Evolutionary conservation across 2,888 invertebrate species (phyloP).

Genomic region (Drosophila anomelani): DNA sequence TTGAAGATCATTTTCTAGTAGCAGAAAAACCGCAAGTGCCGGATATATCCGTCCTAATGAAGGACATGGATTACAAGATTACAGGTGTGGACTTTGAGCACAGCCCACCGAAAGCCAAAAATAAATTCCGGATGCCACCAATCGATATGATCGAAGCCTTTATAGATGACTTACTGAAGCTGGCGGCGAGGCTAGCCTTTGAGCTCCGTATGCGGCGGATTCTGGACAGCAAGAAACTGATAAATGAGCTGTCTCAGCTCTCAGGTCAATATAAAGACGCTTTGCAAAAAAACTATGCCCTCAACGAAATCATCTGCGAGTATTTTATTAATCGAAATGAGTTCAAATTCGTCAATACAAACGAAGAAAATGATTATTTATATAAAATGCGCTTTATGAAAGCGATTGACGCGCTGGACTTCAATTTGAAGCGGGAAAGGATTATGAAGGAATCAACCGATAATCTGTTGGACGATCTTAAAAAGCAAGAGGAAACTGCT

Average conservation of each 20-base stretch:
- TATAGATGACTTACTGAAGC: conserved; percentile 11
- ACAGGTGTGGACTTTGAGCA: accelerated
- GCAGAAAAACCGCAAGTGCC: not conserved
- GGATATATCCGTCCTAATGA: not conserved
- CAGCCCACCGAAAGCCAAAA: accelerated
- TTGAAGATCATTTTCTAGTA: too few species aligned
- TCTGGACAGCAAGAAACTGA: conserved; percentile 46
- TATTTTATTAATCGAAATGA: conserved; percentile 31
- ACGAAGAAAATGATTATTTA: not conserved
- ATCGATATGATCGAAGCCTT: not conserved
- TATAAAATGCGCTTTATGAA: conserved; percentile 2
- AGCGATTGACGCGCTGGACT: conserved; percentile 34
- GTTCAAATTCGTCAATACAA: accelerated
- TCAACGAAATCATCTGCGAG: conserved; percentile 5
- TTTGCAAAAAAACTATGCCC: accelerated
- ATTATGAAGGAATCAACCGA: not conserved
- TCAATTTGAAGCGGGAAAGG: not conserved
- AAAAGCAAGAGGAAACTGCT: not conserved
- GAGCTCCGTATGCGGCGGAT: not conserved
- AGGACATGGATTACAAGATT: not conserved
- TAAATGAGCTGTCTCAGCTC: not conserved
- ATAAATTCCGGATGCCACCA: not conserved
- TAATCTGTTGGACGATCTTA: not conserved
- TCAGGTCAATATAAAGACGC: accelerated
- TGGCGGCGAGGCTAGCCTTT: conserved; percentile 7